Evolutionary conservation across 2,113 vertebrate species (phyloP), one percentile per base, ranked within the genome.

Genomic region (Thalassoma bifasciatum): DNA sequence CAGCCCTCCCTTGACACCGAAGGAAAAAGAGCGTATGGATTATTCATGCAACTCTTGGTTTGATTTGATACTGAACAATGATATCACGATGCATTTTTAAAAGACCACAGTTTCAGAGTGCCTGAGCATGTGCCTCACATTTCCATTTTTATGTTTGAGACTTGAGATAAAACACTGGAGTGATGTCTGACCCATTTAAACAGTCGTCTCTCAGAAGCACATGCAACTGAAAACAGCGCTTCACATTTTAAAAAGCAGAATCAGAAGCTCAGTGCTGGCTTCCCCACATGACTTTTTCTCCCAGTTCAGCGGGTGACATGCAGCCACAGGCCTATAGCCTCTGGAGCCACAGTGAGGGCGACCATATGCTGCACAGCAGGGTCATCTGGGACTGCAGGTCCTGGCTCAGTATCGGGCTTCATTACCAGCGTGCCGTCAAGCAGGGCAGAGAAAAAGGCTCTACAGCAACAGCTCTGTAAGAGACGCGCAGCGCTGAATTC

Each of bases 151-250:
- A 24, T 24, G 21, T 59, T 60, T 26, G 16, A 47, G 47, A 36
- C 42, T 51, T 44, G n/a, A 67, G 49, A 67, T 61, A 40, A 53
- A 42, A 44, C 44, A 52, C 36, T 16, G 2, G 42, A 30, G 46
- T 53, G 21, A 30, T 65, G 53, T 51, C 23, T 71, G 78, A 65
- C 78, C 78, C 53, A 71, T 65, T 71, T 81, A 57, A 67, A 50
- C 47, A 21, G 6, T 10, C 19, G 6, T 69, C 23, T 52, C 52
- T 50, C 23, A 51, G 16, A 68, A 51, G 37, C 17, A 30, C 46
- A 58, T 13, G 52, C 6, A 54, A 53, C 53, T 59, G 54, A 49
- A 59, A 70, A 64, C 52, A 26, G 22, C 7, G 1, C 46, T 60
- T 54, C 17, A 65, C 16, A 9, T 42, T 46, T 2, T 30, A 62